phyloP scores from a whole-genome alignment of 2,888 invertebrate genomes.

The Apantesis nais region DNA sequence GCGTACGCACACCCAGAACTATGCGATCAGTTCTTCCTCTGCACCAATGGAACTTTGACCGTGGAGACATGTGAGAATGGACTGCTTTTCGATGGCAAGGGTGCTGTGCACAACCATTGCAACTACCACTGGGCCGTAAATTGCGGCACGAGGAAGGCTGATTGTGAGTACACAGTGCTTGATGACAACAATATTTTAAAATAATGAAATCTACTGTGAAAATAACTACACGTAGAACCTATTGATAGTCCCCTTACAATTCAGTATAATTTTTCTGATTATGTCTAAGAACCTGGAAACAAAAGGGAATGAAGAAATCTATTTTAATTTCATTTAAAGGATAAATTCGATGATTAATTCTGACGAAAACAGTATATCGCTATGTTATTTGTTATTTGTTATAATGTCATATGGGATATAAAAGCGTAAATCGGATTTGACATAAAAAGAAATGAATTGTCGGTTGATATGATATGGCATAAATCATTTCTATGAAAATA shows the following conservation, averaged over 20 bases:
- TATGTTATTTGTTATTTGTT: too few species aligned
- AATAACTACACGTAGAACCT: neutral
- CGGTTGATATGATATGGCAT: too few species aligned
- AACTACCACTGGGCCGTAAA: constrained; percentile 97
- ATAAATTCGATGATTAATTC: too few species aligned
- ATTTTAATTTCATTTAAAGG: too few species aligned
- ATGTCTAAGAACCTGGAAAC: neutral
- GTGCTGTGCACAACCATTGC: constrained; percentile 95
- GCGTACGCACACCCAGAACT: constrained; percentile 95
- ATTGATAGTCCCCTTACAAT: neutral
- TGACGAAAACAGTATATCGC: too few species aligned
- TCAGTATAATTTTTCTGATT: neutral
- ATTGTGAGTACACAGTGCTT: constrained; percentile 86
- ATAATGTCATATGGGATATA: too few species aligned
- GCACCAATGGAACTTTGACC: constrained; percentile 95
- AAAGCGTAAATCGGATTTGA: too few species aligned
- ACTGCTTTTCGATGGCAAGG: constrained; percentile 95
- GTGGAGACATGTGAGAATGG: constrained; percentile 97
- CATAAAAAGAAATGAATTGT: too few species aligned
- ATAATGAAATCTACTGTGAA: neutral
- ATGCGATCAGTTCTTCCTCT: constrained; percentile 95
- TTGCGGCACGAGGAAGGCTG: constrained; percentile 92
- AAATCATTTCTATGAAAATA: too few species aligned
- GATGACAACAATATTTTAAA: neutral
- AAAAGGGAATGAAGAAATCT: too few species aligned